phyloP scores from a whole-genome alignment of 30 jellyfish, hydroid and myxozoan genomes.

The Aurelia sp. region DNA sequence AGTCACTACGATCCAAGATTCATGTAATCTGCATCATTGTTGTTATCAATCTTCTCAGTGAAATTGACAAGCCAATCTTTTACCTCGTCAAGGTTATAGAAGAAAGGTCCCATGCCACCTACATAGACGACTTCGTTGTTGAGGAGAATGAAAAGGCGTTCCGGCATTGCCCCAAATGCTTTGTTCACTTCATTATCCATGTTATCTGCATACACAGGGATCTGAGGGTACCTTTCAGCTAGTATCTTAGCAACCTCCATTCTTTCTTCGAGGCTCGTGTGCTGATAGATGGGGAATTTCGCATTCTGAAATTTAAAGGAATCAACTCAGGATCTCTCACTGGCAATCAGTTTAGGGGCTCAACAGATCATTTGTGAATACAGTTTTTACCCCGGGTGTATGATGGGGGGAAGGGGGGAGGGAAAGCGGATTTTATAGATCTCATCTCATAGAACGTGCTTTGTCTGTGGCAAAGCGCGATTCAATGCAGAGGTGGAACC shows the following conservation, averaged over 20 bases:
- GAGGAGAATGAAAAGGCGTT: constrained; percentile 71
- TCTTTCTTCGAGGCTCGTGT: constrained; percentile 59
- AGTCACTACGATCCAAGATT: no score
- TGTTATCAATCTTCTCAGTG: neutral
- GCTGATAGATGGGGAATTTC: constrained; percentile 50
- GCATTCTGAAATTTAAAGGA: constrained; percentile 28
- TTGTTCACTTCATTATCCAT: constrained; percentile 63
- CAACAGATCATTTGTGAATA: no score
- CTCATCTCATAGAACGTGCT: no score
- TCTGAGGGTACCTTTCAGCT: constrained; percentile 34
- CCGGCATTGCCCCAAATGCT: constrained; percentile 86
- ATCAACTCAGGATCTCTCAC: neutral
- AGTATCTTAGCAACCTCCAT: constrained; percentile 65
- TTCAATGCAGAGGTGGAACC: no score
- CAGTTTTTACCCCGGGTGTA: no score
- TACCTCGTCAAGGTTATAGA: constrained; percentile 71
- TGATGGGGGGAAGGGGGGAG: no score
- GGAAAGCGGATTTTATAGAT: no score
- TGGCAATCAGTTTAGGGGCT: no score
- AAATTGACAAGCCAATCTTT: constrained; percentile 58
- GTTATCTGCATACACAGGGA: constrained; percentile 76
- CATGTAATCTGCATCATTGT: neutral
- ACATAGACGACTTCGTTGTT: constrained; percentile 70
- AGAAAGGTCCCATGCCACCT: constrained; percentile 93
- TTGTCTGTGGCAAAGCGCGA: no score